Conservation (phyloP, 2,113 vertebrate genomes). For the Leucosticte australis region DNA sequence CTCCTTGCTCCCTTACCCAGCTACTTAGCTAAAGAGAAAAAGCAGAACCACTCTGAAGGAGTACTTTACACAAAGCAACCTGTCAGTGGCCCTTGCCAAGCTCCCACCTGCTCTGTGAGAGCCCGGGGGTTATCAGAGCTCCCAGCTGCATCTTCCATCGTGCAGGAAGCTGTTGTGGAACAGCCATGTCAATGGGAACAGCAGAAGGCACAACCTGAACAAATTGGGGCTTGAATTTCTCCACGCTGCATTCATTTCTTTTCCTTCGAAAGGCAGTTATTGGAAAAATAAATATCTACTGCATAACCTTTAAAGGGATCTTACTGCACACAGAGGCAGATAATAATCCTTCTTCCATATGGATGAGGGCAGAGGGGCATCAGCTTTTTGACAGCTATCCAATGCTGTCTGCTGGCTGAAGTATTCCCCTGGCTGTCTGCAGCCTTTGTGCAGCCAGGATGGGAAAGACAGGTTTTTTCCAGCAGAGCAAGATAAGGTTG, state of each 20-base stretch:
- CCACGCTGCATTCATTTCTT: neutral
- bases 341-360: neutral
- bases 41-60: neutral
- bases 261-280: neutral
- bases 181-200: neutral
- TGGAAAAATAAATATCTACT: neutral
- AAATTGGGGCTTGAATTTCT: neutral
- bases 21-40: neutral
- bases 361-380: conserved; percentile 16
- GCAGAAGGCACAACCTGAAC: neutral
- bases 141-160: conserved; percentile 22
- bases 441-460: neutral
- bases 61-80: neutral
- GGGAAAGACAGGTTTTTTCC: conserved; percentile 11
- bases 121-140: neutral
- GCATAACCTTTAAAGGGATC: neutral
- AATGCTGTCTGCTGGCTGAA: neutral
- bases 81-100: neutral
- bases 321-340: neutral
- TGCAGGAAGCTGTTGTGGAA: neutral
- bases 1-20: neutral
- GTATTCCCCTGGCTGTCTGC: neutral
- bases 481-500: neutral
- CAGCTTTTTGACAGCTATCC: conserved; percentile 42
- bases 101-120: neutral